Base-by-base conservation (phyloP, 2,113 vertebrate genomes). In the Mesoclemmys tuberculata region DNA sequence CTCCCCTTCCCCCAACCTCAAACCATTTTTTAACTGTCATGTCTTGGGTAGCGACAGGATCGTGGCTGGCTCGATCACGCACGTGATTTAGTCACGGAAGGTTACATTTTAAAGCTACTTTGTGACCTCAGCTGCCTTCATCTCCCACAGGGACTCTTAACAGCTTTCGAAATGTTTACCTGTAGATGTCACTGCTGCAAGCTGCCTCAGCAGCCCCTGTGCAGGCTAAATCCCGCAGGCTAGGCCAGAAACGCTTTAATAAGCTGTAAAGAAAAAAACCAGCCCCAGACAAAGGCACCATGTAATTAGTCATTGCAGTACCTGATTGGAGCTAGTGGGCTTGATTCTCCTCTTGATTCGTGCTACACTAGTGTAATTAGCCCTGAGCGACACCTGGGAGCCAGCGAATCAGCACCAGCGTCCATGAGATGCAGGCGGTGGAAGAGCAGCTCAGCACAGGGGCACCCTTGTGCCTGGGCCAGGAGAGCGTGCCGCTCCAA, bases 271-370 rank as follows among this genome's bases (percentile, higher is more conserved):
- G 61, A 29, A 38, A 31, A 2, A 46, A 44, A 27, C 21, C 48
- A 9, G 1, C 35, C 18, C 64, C 87, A 74, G 7, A 85, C 77
- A 75, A 88, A 86, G 89, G 11, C 79, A 78, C 94, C 85, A 6
- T 31, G 64, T 80, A 52, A n/a, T 88, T 92, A 93, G 87, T 92
- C 81, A 78, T 82, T 94, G 35, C 84, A 85, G 12, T 87, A 88
- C 75, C 80, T 82, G 85, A 68, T 0, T 0, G 94, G 89, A 95
- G 87, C 71, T 10, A 83, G 90, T 10, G 81, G 71, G 24, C 87
- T 81, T 93, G 83, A 35, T 31, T 64, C 87, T 48, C 87, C 88
- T 94, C 85, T 38, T 81, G 89, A 94, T 95, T 90, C 64, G 89
- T 94, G 74, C 93, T 96, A 41, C 18, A n/a, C 8, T 35, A 71